Base-by-base conservation (phyloP, 2,888 invertebrate genomes). In the Eutolmus rufibarbis region DNA sequence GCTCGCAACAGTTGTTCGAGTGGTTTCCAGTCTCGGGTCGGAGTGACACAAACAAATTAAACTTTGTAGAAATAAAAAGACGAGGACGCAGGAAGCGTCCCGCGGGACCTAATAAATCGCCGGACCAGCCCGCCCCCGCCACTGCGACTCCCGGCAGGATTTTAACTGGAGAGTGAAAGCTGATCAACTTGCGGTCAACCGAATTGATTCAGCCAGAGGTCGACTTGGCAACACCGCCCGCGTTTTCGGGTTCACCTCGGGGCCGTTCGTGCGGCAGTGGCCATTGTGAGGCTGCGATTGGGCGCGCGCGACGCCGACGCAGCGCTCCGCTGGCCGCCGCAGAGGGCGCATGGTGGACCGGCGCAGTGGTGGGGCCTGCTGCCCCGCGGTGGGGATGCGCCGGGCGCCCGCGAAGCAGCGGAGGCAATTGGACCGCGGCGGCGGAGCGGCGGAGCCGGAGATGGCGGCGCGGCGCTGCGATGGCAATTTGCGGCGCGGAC, bases 1-100 rank as follows among this genome's bases (percentile, higher is more conserved):
- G 28, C 37, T 88, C 86, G 88, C 88, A 88, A 88, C 88, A 88
- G 88, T 88, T 88, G 88, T 88, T 88, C 82, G 87, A 88, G 88
- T 81, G 88, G 86, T 19, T 78, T 40, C 78, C 37, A 40, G 51
- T 9, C 23, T 51, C 23, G 51, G 37, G 19, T 37, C 19, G 51
- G 77, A 77, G 56, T 77, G 76, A 77, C 86, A 77, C 56, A 77
- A 77, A 77, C 77, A 86, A 86, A 86, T 86, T 77, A 86, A 86
- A 78, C 31, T 66, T 28, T 66, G 66, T 66, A 85, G 37, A 85
- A 74, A 74, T n/a, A 74, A 74, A 66, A 57, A 56, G n/a, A 37
- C 37, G 46, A 78, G 51, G 16, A 77, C 9, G 19, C 66, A 43
- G 57, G 43, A 66, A 57, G 19, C 19, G 86, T 82, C 82, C 43